Conservation (phyloP, 2,888 invertebrate species). For the Catocala fraxini region DNA sequence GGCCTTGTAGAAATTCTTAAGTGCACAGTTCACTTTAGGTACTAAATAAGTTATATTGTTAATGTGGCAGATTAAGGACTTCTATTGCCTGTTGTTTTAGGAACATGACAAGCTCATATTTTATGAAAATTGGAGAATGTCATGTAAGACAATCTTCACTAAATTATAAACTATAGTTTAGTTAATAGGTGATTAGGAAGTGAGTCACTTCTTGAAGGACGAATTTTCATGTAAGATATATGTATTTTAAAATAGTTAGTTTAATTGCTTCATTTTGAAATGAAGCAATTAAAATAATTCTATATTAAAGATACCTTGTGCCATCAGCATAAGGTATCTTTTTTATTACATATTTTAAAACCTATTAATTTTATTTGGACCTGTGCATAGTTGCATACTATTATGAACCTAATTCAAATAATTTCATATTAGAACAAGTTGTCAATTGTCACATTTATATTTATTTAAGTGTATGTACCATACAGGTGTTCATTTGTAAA, state of each 20-base stretch:
- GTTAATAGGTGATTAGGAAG: conserved; percentile 16
- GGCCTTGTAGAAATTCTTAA: conserved; percentile 26
- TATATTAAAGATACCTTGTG: too few species aligned
- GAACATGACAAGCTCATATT: conserved; percentile 30
- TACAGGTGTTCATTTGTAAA: conserved; percentile 41
- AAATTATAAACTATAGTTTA: conserved; percentile 30
- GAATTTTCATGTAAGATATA: neutral
- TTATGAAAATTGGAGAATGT: conserved; percentile 20
- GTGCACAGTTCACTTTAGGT: conserved; percentile 35
- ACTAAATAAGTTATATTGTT: conserved; percentile 35
- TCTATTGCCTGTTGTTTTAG: conserved; percentile 18
- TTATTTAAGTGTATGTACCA: conserved; percentile 21
- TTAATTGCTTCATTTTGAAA: neutral
- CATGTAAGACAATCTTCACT: conserved; percentile 29
- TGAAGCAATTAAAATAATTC: too few species aligned
- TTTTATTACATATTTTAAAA: conserved; percentile 10
- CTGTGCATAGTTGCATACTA: neutral
- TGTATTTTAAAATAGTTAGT: too few species aligned
- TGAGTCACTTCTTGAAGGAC: neutral
- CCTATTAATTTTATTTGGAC: neutral
- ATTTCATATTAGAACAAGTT: conserved; percentile 5
- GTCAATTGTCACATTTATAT: conserved; percentile 35
- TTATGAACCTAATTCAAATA: too few species aligned
- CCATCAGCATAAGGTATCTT: conserved; percentile 21
- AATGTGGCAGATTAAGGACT: conserved; percentile 21